These are phyloP conservation scores for Cricetomys ansorgei DNA, from an alignment of 2,113 vertebrate genomes.

Conservation along the genomic window DNA sequence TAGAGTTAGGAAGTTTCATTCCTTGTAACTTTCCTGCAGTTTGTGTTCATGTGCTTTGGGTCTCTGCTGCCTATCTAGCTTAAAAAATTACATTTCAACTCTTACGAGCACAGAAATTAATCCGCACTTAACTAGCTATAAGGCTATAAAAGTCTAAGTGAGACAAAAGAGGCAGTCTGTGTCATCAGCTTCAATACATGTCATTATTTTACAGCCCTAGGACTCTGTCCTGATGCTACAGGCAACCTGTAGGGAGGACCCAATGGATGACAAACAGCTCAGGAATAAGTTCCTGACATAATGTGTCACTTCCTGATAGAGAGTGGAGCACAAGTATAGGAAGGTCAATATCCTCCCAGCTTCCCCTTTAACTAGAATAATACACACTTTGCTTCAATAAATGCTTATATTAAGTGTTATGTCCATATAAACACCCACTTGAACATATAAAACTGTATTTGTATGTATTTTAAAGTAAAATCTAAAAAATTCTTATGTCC, in stretches of 20 bases:
- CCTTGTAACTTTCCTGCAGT: not conserved
- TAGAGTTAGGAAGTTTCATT: not conserved
- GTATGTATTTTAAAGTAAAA: not conserved
- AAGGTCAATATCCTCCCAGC: not conserved
- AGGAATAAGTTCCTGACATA: not conserved
- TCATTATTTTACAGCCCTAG: not conserved
- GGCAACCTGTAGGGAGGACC: too few relatives aligned
- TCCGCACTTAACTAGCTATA: not conserved
- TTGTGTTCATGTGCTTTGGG: not conserved
- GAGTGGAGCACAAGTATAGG: not conserved
- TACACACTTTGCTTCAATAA: not conserved
- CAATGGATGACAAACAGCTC: not conserved
- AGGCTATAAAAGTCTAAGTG: not conserved
- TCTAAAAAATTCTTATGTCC: not conserved
- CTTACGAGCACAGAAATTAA: not conserved
- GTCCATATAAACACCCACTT: not conserved
- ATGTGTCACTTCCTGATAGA: not conserved
- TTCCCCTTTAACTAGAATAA: slow-evolving; percentile 18
- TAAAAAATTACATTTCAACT: not conserved
- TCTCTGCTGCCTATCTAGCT: not conserved
- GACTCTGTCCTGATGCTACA: not conserved
- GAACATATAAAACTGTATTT: not conserved
- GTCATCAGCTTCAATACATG: not conserved
- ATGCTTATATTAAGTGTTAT: not conserved
- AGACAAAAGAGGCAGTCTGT: not conserved